These are phyloP conservation scores for Cartodere bifasciata DNA, from an alignment of 2,888 invertebrate species.

Conservation along the genomic window DNA sequence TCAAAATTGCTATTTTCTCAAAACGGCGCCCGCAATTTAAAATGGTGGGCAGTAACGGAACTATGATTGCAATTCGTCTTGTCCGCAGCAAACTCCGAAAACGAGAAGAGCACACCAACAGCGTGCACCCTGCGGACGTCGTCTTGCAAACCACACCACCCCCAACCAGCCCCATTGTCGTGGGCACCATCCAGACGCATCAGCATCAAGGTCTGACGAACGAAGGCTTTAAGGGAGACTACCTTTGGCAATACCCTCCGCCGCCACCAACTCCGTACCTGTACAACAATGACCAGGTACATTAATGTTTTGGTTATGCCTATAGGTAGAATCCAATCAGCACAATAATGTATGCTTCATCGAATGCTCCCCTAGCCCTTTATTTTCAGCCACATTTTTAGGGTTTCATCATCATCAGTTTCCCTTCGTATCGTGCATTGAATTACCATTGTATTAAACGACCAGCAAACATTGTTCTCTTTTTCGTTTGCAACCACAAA, in stretches of 20 bases:
- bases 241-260: conserved; percentile 75
- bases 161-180: conserved; percentile 24
- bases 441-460: no score
- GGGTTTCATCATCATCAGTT: no score
- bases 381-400: no score
- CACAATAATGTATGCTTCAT: no score
- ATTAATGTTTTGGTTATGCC: no score
- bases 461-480: no score
- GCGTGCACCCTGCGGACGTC: conserved; percentile 55
- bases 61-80: conserved; percentile 80
- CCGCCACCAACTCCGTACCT: conserved; percentile 65
- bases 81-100: conserved; percentile 83
- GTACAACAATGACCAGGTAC: conserved; percentile 71
- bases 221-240: conserved; percentile 53
- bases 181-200: conserved; percentile 21
- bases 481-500: no score
- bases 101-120: conserved; percentile 65
- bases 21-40: conserved; percentile 31
- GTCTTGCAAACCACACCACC: conserved; percentile 41
- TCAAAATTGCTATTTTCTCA: conserved; percentile 34
- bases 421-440: no score
- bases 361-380: no score
- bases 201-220: conserved; percentile 30
- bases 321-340: no score
- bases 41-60: conserved; percentile 78